phyloP scores from a whole-genome alignment of 2,888 invertebrate genomes.

The Leucophora obtusa region DNA sequence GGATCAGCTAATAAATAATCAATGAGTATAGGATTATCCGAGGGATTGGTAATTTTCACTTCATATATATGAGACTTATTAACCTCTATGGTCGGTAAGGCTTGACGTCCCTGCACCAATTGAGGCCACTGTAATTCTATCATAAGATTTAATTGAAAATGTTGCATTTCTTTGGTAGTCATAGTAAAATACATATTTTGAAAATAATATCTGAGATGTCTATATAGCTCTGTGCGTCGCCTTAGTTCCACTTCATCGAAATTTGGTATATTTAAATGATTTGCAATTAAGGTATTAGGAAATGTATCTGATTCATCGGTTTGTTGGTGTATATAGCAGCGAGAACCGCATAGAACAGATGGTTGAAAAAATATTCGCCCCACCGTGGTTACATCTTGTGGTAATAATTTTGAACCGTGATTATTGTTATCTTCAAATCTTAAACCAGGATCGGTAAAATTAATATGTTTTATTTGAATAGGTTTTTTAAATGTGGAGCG shows the following conservation, averaged over 20 bases:
- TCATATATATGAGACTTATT: slow-evolving; percentile 73
- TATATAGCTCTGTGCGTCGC: slow-evolving; percentile 75
- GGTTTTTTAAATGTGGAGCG: slow-evolving; percentile 89
- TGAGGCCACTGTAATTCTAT: slow-evolving; percentile 78
- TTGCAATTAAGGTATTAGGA: slow-evolving; percentile 46
- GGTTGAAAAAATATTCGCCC: slow-evolving; percentile 86
- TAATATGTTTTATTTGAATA: slow-evolving; percentile 83
- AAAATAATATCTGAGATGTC: slow-evolving; percentile 75
- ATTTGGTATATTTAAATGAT: slow-evolving; percentile 65
- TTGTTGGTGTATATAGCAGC: slow-evolving; percentile 73
- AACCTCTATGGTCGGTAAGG: slow-evolving; percentile 75
- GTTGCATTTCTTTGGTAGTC: slow-evolving; percentile 75
- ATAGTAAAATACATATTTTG: slow-evolving; percentile 75
- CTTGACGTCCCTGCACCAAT: slow-evolving; percentile 73
- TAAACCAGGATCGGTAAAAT: slow-evolving; percentile 83
- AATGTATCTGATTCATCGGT: slow-evolving; percentile 63
- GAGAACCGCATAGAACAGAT: slow-evolving; percentile 82
- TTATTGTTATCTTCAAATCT: slow-evolving; percentile 80
- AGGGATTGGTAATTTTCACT: slow-evolving; percentile 76
- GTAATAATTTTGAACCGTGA: slow-evolving; percentile 77
- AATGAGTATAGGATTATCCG: slow-evolving; percentile 72
- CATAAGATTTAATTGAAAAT: slow-evolving; percentile 75
- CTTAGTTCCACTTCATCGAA: slow-evolving; percentile 76
- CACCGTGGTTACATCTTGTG: slow-evolving; percentile 80
- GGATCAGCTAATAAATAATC: slow-evolving; percentile 76